Percentiles rank a stretch among this genome's conserved stretches.
These are phyloP conservation scores for Ceryle rudis DNA, from an alignment of 2,797 vertebrate genomes.

Conservation along the genomic window DNA sequence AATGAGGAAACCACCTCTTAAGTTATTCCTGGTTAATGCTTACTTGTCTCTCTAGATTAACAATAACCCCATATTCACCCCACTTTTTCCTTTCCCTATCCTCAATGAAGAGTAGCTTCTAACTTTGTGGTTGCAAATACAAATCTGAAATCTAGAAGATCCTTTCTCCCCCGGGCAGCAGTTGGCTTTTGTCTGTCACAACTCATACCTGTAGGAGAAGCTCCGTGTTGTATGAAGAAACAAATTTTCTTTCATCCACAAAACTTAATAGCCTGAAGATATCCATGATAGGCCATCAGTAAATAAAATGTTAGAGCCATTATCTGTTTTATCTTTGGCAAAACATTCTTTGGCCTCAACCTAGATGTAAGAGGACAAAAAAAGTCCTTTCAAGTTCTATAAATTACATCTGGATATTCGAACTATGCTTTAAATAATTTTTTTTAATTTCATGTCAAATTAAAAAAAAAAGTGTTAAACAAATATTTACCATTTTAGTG, in stretches of 20 bases:
- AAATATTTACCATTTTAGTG: neutral
- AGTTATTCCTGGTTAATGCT: neutral
- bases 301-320: neutral
- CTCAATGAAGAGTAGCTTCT: neutral
- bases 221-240: neutral
- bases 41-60: neutral
- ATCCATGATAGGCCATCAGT: neutral
- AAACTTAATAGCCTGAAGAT: neutral
- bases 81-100: neutral
- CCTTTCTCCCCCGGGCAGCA: neutral
- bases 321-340: neutral
- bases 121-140: neutral
- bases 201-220: neutral
- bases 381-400: neutral
- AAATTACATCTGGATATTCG: neutral
- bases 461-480: neutral
- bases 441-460: neutral
- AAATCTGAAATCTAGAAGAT: neutral
- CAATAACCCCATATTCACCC: neutral
- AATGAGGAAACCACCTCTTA: neutral
- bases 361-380: neutral
- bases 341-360: neutral
- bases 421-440: neutral
- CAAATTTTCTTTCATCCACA: neutral
- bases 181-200: neutral